These are phyloP conservation scores for Monoplex corrugatus DNA, from an alignment of 2,888 invertebrate genomes.

Conservation along the genomic window DNA sequence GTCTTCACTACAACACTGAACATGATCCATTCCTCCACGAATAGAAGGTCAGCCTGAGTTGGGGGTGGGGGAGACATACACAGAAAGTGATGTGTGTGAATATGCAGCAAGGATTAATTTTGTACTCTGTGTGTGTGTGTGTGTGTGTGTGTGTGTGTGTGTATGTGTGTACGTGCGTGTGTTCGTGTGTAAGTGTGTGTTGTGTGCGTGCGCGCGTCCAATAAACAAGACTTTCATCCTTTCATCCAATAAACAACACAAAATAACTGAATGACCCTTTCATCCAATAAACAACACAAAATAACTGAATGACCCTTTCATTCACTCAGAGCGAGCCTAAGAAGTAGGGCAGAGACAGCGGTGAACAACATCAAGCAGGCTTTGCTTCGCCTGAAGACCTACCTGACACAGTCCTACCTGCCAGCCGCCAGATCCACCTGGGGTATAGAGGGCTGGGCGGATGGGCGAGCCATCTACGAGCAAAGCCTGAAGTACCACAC, in stretches of 20 bases:
- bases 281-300: no score
- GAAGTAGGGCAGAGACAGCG: neutral
- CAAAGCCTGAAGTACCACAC: conserved; percentile 79
- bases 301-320: neutral
- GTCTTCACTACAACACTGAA: conserved; percentile 33
- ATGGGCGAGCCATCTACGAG: conserved; percentile 76
- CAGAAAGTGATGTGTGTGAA: no score
- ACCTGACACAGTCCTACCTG: conserved; percentile 67
- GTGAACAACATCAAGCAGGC: conserved; percentile 9
- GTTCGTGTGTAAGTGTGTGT: no score
- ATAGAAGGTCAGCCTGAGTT: no score
- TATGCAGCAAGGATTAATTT: no score
- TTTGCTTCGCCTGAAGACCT: neutral
- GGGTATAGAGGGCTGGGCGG: conserved; percentile 73
- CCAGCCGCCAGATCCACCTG: conserved; percentile 67
- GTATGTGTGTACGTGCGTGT: no score
- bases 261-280: neutral
- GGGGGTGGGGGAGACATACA: no score
- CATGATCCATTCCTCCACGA: no score
- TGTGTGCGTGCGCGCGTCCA: no score
- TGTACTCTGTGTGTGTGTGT: no score
- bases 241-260: neutral
- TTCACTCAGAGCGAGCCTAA: neutral
- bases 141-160: no score
- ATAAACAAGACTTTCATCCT: neutral